Evolutionary conservation across 2,113 vertebrate genomes (phyloP).

Genomic region (Mesembrinibis cayennensis): DNA sequence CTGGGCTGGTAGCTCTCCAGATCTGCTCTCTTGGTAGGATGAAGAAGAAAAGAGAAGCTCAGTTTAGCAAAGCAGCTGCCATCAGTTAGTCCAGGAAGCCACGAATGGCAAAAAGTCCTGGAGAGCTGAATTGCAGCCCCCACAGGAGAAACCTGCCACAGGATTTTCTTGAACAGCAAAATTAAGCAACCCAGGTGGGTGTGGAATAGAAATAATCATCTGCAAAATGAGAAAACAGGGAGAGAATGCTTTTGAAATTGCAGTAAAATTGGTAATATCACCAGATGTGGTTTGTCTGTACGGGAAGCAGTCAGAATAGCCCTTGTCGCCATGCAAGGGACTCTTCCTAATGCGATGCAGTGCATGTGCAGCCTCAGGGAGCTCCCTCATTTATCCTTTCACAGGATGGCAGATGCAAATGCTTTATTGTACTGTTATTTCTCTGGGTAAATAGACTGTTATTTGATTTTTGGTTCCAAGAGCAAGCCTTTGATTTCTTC

Average conservation of each 20-base stretch:
- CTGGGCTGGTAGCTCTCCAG: neutral
- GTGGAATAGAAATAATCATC: neutral
- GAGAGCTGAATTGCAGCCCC: neutral
- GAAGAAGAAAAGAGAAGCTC: neutral
- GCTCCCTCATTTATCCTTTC: neutral
- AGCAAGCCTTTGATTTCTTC: neutral
- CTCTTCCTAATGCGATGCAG: neutral
- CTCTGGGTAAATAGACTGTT: neutral
- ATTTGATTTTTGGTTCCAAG: neutral
- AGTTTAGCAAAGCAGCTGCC: neutral
- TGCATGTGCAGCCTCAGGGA: neutral
- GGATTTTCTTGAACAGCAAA: neutral
- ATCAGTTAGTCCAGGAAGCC: neutral
- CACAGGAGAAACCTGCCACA: neutral
- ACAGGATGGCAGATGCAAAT: fast-evolving
- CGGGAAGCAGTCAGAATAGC: neutral
- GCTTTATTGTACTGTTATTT: neutral
- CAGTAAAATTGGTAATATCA: fast-evolving
- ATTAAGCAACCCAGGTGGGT: neutral
- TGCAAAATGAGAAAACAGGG: neutral
- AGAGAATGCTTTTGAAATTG: neutral
- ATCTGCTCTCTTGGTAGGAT: neutral
- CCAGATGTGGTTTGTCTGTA: neutral
- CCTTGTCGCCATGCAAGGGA: neutral
- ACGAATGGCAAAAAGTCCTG: neutral